phyloP scores from a whole-genome alignment of 2,888 invertebrate species.

The Orthosia gracilis region DNA sequence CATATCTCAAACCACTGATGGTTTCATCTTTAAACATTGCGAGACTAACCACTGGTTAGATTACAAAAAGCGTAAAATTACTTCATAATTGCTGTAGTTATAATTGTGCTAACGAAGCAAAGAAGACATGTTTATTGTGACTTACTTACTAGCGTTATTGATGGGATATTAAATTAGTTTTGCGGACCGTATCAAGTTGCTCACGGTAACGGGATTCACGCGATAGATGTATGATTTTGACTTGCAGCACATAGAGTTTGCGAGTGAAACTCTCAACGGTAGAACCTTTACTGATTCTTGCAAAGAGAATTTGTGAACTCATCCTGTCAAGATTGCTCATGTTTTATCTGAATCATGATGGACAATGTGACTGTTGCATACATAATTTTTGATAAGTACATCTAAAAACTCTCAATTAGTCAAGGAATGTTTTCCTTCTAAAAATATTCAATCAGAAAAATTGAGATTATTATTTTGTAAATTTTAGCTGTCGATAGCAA shows the following conservation, averaged over 20 bases:
- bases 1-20: constrained; percentile 9
- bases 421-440: background rate
- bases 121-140: constrained; percentile 56
- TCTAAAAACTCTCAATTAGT: background rate
- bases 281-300: background rate
- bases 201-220: constrained; percentile 45
- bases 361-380: constrained; percentile 8
- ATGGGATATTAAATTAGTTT: constrained; percentile 49
- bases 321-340: constrained; percentile 30
- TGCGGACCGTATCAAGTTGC: constrained; percentile 55
- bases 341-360: constrained; percentile 36
- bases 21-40: constrained; percentile 24
- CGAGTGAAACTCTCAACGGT: background rate
- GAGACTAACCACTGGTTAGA: constrained; percentile 30
- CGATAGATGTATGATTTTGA: constrained; percentile 29
- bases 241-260: constrained; percentile 1
- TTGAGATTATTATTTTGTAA: background rate
- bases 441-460: background rate
- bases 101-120: constrained; percentile 57
- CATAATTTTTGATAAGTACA: constrained; percentile 12
- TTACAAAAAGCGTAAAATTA: constrained; percentile 50
- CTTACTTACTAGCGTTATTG: constrained; percentile 56
- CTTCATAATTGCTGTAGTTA: constrained; percentile 50
- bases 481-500: background rate
- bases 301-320: constrained; percentile 20